phyloP scores from a whole-genome alignment of 2,797 vertebrate genomes.

The Serranus cabrilla region DNA sequence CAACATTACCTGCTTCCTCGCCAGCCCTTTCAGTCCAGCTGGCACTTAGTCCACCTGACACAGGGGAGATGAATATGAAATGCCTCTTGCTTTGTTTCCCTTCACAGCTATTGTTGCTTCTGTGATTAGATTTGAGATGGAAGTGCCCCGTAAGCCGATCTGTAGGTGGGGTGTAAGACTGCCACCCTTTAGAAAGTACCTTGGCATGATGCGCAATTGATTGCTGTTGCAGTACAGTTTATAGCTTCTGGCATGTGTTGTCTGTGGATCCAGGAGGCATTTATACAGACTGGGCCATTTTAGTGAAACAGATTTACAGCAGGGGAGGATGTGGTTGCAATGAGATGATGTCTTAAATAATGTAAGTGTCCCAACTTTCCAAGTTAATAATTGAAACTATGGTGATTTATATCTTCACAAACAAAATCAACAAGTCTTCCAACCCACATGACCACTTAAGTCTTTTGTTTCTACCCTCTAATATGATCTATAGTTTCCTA shows the following conservation, averaged over 20 bases:
- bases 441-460: no score
- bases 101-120: slow-evolving; percentile 70
- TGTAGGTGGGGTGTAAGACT: slow-evolving; percentile 66
- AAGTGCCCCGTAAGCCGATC: slow-evolving; percentile 75
- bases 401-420: background rate
- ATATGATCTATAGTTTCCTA: no score
- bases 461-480: no score
- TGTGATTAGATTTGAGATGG: slow-evolving; percentile 77
- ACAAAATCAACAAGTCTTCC: no score
- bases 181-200: slow-evolving; percentile 57
- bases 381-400: background rate
- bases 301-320: slow-evolving; percentile 22
- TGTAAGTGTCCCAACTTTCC: background rate
- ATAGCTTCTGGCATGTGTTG: slow-evolving; percentile 39
- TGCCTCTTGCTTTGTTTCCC: slow-evolving; percentile 79
- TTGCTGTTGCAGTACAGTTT: slow-evolving; percentile 39
- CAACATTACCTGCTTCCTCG: slow-evolving; percentile 74
- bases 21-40: slow-evolving; percentile 73
- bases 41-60: slow-evolving; percentile 77
- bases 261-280: slow-evolving; percentile 33
- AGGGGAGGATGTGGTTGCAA: background rate
- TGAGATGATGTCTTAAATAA: slow-evolving; percentile 14
- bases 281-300: slow-evolving; percentile 30
- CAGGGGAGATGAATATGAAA: slow-evolving; percentile 82
- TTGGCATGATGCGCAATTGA: slow-evolving; percentile 55